A percentile compares a stretch with the other conserved stretches of the same genome.
These are phyloP conservation scores for Alosa alosa DNA, from an alignment of 2,113 vertebrate species.

Conservation along the genomic window DNA sequence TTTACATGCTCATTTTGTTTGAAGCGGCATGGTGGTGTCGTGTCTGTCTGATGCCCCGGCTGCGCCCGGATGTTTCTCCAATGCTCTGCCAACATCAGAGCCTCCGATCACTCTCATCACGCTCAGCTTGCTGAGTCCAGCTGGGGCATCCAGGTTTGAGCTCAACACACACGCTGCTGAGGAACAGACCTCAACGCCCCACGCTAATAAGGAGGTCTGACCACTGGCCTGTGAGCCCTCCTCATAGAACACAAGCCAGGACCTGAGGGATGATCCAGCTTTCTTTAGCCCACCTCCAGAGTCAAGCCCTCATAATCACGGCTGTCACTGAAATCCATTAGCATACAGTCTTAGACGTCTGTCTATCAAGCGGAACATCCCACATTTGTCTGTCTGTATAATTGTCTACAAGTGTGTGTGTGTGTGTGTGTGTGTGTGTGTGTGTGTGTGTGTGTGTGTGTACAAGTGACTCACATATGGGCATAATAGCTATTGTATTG, in stretches of 20 bases:
- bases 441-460: slow-evolving; percentile 28
- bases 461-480: neutral
- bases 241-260: neutral
- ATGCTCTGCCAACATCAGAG: neutral
- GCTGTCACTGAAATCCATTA: neutral
- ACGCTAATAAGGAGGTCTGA: neutral
- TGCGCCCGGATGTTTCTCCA: neutral
- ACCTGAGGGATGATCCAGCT: neutral
- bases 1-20: neutral
- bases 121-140: neutral
- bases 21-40: neutral
- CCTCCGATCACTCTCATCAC: neutral
- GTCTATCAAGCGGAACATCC: neutral
- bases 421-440: slow-evolving; percentile 19
- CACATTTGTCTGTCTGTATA: neutral
- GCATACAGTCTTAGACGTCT: neutral
- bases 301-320: slow-evolving; percentile 19
- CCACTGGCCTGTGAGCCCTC: slow-evolving; percentile 11
- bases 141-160: neutral
- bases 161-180: neutral
- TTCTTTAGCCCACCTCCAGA: slow-evolving; percentile 15
- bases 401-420: neutral
- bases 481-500: neutral
- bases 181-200: neutral
- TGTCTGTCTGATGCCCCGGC: neutral